Conservation (phyloP, 2,888 invertebrate genomes). For the Drosophila pseudotakahashii region DNA sequence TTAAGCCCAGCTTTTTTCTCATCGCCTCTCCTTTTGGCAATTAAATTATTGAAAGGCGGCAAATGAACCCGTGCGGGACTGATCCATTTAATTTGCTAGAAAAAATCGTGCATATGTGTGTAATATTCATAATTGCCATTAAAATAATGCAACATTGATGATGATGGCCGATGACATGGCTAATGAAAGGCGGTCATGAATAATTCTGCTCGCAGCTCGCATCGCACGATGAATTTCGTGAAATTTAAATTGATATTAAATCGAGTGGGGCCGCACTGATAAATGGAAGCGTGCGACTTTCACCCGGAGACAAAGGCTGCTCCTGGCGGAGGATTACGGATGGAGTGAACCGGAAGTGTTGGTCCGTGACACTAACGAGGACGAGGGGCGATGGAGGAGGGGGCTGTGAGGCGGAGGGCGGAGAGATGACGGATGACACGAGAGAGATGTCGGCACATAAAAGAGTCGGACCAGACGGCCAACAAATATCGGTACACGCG, state of each 20-base stretch:
- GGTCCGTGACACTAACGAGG: constrained; percentile 40
- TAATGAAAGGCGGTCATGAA: constrained; percentile 40
- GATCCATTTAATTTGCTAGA: constrained; percentile 45
- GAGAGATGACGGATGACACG: constrained; percentile 45
- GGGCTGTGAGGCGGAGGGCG: neutral
- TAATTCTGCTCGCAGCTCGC: constrained; percentile 42
- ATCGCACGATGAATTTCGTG: constrained; percentile 49
- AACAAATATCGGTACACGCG: constrained; percentile 16
- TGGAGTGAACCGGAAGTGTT: constrained; percentile 71
- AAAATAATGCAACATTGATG: constrained; percentile 40
- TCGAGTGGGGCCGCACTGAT: constrained; percentile 52
- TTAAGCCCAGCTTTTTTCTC: constrained; percentile 36
- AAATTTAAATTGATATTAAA: constrained; percentile 72
- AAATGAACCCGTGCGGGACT: constrained; percentile 28
- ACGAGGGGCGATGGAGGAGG: neutral
- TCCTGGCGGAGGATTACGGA: constrained; percentile 17
- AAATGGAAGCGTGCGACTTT: constrained; percentile 38
- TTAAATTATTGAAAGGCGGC: constrained; percentile 63
- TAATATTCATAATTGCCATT: constrained; percentile 51
- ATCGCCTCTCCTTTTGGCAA: constrained; percentile 42
- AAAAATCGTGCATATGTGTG: constrained; percentile 13
- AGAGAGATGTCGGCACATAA: constrained; percentile 25
- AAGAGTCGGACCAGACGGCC: constrained; percentile 22
- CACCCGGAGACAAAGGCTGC: constrained; percentile 19
- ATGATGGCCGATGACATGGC: constrained; percentile 33